Base-by-base conservation (phyloP, 2,888 invertebrate genomes). In the Nebria brevicollis region DNA sequence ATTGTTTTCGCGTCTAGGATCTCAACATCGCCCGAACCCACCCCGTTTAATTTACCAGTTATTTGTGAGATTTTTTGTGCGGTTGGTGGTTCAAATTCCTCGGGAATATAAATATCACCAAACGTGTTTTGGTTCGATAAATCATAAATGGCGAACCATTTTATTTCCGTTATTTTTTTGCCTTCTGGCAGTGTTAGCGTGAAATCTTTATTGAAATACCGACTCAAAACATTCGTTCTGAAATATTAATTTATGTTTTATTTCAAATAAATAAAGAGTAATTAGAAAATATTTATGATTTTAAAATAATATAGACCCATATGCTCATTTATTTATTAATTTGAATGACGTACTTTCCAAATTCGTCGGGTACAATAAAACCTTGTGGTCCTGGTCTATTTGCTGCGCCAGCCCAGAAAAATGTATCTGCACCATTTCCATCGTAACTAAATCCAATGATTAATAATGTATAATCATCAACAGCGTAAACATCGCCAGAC, bases 351-450 rank as follows among this genome's bases (percentile, higher is more conserved):
- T 85, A 97, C 97, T 94, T 95, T 88, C 96, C 96, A 88, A 93
- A 92, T 88, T 96, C 95, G 86, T 97, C 95, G 0, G 97, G 95
- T 72, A 97, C 94, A 80, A 97, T 97, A 87, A 97, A 97, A 6
- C 97, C 97, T 88, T 97, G 95, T 0, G 96, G 96, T 0, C 97
- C 96, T 0, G 97, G 96, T 25, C 96, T 91, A 85, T 94, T 95
- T 0, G 95, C 91, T 54, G 95, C 94, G n/a, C 97, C 97, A 0
- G 96, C 95, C 97, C 97, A 97, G 89, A 97, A 97, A 89, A 96
- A 97, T 1, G 97, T 95, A 87, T 97, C 97, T 10, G 94, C 95
- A 0, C 97, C 97, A 72, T 95, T 95, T 66, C 97, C 97, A 87
- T 97, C 97, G 85, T 97, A 97, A 87, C 93, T 96, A 87, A 97